Base-by-base conservation (phyloP, 2,113 vertebrate genomes). In the Hypocryptadius cinnamomeus region DNA sequence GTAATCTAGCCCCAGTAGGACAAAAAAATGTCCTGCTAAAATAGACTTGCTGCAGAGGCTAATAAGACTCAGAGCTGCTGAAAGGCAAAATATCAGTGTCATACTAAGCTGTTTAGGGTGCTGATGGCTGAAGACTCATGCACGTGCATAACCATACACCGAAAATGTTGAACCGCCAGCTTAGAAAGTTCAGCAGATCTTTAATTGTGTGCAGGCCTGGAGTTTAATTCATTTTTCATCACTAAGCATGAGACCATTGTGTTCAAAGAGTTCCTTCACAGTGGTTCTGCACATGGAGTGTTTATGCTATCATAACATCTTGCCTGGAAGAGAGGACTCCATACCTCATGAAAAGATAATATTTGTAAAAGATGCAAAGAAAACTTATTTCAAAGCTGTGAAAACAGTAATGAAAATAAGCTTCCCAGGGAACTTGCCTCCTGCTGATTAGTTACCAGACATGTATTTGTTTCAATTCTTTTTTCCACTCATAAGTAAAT, bases 341-440 rank as follows among this genome's bases (percentile, higher is more conserved):
- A 4, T 60, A 64, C 10, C 25, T 76, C 89, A 79, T 70, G 30
- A 59, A 59, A 85, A 96, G 86, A 94, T 35, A 96, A 91, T 72
- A 35, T 87, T 86, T 61, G 18, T 51, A 71, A 85, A 64, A 64
- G 25, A 40, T 15, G 69, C 61, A 77, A 80, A 54, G 90, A 89
- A 87, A 95, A 84, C 66, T 73, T 83, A 91, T 50, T 94, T 93
- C 90, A 93, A 95, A 78, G 30, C 74, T 50, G 4, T 80, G 61
- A 94, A 89, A 94, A 97, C 61, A 77, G 27, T 51, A 68, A 63
- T 12, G 77, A 94, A 95, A 82, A 57, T 28, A 68, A 63, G 31
- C 65, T 84, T 84, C 89, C 33, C 19, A 44, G 94, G 89, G 87
- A 93, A 64, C 39, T 54, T 79, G 53, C 59, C 92, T 97, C 95